Percentiles rank a stretch among this genome's conserved stretches.
Conservation (phyloP, 2,797 vertebrate species). For the Bufotes viridis region DNA sequence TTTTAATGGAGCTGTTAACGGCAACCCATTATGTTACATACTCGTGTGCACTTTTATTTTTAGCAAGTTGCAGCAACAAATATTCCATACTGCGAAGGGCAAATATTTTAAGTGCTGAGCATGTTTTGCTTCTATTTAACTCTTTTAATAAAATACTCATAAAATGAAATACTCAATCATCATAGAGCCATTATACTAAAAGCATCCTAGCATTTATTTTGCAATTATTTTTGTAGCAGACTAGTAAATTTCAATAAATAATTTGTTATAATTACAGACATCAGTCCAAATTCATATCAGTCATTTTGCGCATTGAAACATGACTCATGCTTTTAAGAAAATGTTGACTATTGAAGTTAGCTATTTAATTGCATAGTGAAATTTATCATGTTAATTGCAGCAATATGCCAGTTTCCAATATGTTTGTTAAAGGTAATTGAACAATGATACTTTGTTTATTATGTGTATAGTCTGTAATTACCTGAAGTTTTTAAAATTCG, state of each 20-base stretch:
- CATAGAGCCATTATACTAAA: slow-evolving; percentile 7
- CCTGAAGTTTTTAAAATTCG: too few relatives aligned
- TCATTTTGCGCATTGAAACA: not conserved
- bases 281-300: slow-evolving; percentile 13
- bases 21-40: not conserved
- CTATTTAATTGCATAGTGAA: not conserved
- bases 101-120: not conserved
- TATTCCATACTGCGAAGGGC: not conserved
- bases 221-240: not conserved
- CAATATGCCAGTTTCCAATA: not conserved
- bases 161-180: not conserved
- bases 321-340: slow-evolving; percentile 15
- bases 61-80: not conserved
- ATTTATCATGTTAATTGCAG: not conserved
- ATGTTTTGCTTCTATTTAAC: not conserved
- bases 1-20: not conserved
- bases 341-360: slow-evolving; percentile 1
- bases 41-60: not conserved
- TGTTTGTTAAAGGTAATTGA: not conserved
- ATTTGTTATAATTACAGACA: slow-evolving; percentile 1
- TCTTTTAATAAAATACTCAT: not conserved
- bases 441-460: too few relatives aligned
- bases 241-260: slow-evolving; percentile 26
- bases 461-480: too few relatives aligned
- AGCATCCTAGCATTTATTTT: not conserved